Conservation (phyloP, 2,888 invertebrate species). For the Ochropacha duplaris region DNA sequence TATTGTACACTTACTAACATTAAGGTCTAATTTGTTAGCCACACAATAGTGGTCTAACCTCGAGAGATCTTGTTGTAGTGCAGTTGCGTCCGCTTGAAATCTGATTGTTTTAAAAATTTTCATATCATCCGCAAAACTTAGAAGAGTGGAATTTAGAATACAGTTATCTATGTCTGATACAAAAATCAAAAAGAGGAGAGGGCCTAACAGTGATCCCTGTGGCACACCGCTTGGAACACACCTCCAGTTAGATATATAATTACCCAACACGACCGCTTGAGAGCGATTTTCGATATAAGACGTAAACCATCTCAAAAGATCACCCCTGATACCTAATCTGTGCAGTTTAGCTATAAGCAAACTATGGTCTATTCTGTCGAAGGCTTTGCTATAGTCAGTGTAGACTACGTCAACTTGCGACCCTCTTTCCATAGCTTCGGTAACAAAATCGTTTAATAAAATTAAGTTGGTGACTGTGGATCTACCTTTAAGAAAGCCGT, state of each 20-base stretch:
- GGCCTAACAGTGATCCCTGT: neutral
- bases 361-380: conserved; percentile 16
- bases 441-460: conserved; percentile 5
- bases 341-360: conserved; percentile 6
- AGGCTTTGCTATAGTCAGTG: conserved; percentile 20
- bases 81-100: neutral
- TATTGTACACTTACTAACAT: conserved; percentile 9
- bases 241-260: neutral
- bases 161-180: conserved; percentile 10
- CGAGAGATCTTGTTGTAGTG: conserved; percentile 4
- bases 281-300: neutral
- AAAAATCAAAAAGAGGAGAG: neutral
- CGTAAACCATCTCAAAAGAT: neutral
- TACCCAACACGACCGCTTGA: neutral
- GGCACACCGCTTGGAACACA: neutral
- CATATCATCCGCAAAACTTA: conserved; percentile 15
- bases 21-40: conserved; percentile 9
- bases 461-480: conserved; percentile 23
- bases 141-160: conserved; percentile 6
- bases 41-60: conserved; percentile 8
- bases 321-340: neutral
- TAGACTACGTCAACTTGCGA: conserved; percentile 15
- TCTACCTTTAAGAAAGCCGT: conserved; percentile 20
- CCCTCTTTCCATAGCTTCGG: conserved; percentile 2
- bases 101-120: conserved; percentile 8